Base-by-base conservation (phyloP, 2,113 vertebrate genomes). In the Zootoca vivipara region DNA sequence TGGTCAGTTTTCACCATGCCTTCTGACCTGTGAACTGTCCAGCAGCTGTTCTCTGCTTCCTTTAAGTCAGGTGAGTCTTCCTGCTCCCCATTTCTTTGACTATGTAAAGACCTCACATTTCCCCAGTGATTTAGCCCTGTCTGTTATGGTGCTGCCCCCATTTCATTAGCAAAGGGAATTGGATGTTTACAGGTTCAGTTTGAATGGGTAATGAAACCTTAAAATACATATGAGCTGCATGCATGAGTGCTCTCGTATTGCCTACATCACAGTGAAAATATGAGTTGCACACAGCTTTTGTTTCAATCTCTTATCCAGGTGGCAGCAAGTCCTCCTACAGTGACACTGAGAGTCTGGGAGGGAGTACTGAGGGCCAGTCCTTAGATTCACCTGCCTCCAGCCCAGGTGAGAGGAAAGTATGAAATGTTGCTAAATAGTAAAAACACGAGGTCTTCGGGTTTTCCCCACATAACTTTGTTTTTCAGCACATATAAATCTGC, bases 291-390 rank as follows among this genome's bases (percentile, higher is more conserved):
- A 67, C 40, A 56, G n/a, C 3, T 62, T 30, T 67, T 35, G 15
- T 28, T 82, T 0, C 0, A 0, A 35, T 84, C 69, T 24, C 12
- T 83, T 26, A 67, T 2, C 0, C 78, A 91, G 95, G 85, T 33
- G 15, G 2, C 0, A 91, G 7, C 87, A 97, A 88, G 85, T 83
- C 91, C 7, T 96, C 95, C 3, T 85, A 92, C 92, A 97, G 97
- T 30, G 98, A 98, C 92, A 92, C 92, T 7, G 98, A 99, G 73
- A 99, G 97, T 74, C 88, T 98, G 0, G 97, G 98, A 0, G 98
- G 98, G 9, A 97, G 97, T 84, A 92, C 95, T 0, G 98, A 99
- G 74, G 98, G 93, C 42, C 94, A 92, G 0, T 95, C 95, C 52
- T 28, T 95, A 84, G 97, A 97, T n/a, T 97, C 98, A 35, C 97